Evolutionary conservation across 2,888 invertebrate species (phyloP).

Genomic region (Amiota minor): DNA sequence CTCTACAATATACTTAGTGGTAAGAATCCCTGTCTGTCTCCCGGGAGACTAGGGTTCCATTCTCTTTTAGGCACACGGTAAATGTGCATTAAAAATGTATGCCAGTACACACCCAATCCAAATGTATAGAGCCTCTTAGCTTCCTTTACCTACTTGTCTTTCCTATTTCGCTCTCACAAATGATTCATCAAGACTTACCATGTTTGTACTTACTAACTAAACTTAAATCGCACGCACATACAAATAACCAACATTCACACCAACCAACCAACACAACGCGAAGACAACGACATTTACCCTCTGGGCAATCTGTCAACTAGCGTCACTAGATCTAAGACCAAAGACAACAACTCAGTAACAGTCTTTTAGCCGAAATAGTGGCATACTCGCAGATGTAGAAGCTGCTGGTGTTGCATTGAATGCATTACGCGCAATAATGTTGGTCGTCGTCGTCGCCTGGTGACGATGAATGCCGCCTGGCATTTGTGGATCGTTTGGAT

Average conservation of each 20-base stretch:
- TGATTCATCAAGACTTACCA: conserved; percentile 24
- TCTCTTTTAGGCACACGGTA: not conserved
- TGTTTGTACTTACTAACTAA: conserved; percentile 5
- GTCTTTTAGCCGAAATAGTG: conserved; percentile 24
- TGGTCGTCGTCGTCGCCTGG: conserved; percentile 19
- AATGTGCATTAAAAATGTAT: no score
- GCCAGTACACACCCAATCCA: no score
- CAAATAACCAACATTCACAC: conserved; percentile 7
- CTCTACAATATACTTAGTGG: no score
- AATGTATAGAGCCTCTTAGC: no score
- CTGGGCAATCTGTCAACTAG: conserved; percentile 62
- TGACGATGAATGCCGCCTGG: conserved; percentile 47
- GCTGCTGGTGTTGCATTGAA: not conserved
- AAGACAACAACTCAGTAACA: conserved; percentile 37
- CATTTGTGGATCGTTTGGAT: conserved; percentile 43
- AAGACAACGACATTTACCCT: no score
- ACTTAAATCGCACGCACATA: conserved; percentile 42
- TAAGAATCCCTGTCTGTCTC: no score
- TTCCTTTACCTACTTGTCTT: not conserved
- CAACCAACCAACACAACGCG: no score
- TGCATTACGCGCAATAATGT: conserved; percentile 57
- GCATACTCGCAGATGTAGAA: conserved; percentile 16
- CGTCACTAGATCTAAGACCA: conserved; percentile 60
- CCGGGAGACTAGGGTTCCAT: not conserved
- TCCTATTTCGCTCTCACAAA: conserved; percentile 15